These are phyloP conservation scores for Cylloceria caligata DNA, from an alignment of 2,888 invertebrate species.

Conservation along the genomic window DNA sequence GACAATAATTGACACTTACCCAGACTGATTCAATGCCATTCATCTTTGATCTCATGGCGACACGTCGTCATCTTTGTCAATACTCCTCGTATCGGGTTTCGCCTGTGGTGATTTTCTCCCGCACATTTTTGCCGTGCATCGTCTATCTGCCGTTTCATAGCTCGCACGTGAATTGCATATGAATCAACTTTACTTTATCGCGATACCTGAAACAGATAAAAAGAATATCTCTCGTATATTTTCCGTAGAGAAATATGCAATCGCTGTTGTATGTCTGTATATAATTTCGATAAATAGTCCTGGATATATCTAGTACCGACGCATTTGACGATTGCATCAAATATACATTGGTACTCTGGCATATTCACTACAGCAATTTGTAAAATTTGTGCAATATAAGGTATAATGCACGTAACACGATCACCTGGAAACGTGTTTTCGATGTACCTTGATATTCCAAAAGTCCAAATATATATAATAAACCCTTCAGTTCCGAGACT, in stretches of 20 bases:
- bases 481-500: background rate
- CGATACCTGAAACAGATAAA: slow-evolving; percentile 48
- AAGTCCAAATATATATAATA: background rate
- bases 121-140: slow-evolving; percentile 52
- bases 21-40: slow-evolving; percentile 63
- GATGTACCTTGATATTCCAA: background rate
- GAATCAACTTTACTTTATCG: slow-evolving; percentile 8
- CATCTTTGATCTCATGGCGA: slow-evolving; percentile 63
- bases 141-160: slow-evolving; percentile 45
- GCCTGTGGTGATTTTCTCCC: slow-evolving; percentile 34
- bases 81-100: slow-evolving; percentile 43
- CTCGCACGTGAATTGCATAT: slow-evolving; percentile 25
- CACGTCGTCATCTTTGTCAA: slow-evolving; percentile 53
- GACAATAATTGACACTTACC: slow-evolving; percentile 45
- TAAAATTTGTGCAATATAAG: no score
- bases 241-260: background rate
- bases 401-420: no score
- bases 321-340: slow-evolving; percentile 13
- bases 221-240: background rate
- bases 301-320: background rate
- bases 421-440: no score
- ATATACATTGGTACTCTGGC: background rate
- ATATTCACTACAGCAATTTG: background rate
- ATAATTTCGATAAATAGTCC: background rate
- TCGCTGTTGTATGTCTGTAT: slow-evolving; percentile 5